Evolutionary conservation across 2,797 vertebrate species (phyloP).

Genomic region (Molossus molossus): DNA sequence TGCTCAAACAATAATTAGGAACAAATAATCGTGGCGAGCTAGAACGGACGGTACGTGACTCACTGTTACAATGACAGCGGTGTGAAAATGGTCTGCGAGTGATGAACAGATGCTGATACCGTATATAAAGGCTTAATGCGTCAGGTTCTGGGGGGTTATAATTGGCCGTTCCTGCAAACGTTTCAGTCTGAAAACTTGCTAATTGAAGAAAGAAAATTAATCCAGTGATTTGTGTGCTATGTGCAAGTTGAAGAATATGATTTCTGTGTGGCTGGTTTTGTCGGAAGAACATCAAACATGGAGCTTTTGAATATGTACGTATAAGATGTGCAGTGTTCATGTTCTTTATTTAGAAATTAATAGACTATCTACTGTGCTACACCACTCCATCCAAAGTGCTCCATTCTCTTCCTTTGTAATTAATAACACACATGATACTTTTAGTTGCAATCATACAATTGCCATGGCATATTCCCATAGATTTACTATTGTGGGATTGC

Average conservation of each 20-base stretch:
- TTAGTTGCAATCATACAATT: neutral
- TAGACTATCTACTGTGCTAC: neutral
- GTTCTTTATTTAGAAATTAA: conserved; percentile 5
- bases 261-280: neutral
- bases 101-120: conserved; percentile 43
- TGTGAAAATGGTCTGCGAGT: neutral
- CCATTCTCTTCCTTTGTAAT: neutral
- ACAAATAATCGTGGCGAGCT: neutral
- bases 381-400: neutral
- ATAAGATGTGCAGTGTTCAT: neutral
- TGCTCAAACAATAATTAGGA: conserved; percentile 42
- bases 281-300: neutral
- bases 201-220: conserved; percentile 61
- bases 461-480: neutral
- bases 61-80: neutral
- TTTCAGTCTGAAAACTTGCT: neutral
- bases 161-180: neutral
- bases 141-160: neutral
- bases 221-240: neutral
- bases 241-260: neutral
- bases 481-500: neutral
- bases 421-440: neutral
- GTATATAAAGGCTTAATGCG: neutral
- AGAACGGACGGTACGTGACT: neutral
- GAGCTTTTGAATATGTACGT: neutral